These are phyloP conservation scores for Drosophila nigrodunni DNA, from an alignment of 1,140 invertebrate species.

Conservation along the genomic window DNA sequence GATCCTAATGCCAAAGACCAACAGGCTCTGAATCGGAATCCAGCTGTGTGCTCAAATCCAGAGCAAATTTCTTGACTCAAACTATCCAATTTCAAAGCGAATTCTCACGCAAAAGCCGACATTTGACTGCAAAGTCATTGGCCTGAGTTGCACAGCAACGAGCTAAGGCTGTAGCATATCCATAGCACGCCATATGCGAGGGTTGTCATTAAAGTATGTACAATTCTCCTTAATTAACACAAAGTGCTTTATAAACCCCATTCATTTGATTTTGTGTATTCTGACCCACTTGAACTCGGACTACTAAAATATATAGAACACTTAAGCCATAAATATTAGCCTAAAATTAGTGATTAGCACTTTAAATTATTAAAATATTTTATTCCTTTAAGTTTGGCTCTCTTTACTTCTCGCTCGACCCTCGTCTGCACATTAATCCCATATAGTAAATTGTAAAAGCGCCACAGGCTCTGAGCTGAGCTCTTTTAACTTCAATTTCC, in stretches of 20 bases:
- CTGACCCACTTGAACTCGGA: too few species aligned
- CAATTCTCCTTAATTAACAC: too few species aligned
- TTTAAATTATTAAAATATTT: too few species aligned
- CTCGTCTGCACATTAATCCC: constrained; percentile 50
- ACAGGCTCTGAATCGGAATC: background rate
- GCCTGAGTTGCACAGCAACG: constrained; percentile 19
- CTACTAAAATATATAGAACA: too few species aligned
- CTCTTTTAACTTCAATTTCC: constrained; percentile 78
- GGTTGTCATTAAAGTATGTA: background rate
- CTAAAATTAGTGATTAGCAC: too few species aligned
- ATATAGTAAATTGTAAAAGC: constrained; percentile 30
- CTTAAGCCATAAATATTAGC: too few species aligned
- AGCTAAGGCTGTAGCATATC: background rate
- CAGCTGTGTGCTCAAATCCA: constrained; percentile 43
- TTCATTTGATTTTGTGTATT: too few species aligned
- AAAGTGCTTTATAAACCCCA: too few species aligned
- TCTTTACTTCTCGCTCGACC: background rate
- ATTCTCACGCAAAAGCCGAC: constrained; percentile 78
- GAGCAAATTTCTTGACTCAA: constrained; percentile 25
- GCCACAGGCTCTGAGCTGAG: constrained; percentile 51
- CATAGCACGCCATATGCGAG: constrained; percentile 19
- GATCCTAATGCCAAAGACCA: constrained; percentile 43
- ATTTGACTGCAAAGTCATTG: constrained; percentile 33
- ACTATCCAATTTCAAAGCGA: constrained; percentile 74
- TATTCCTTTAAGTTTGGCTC: background rate